These are phyloP conservation scores for Spicauda simplicius DNA, from an alignment of 2,888 invertebrate species.

Conservation along the genomic window DNA sequence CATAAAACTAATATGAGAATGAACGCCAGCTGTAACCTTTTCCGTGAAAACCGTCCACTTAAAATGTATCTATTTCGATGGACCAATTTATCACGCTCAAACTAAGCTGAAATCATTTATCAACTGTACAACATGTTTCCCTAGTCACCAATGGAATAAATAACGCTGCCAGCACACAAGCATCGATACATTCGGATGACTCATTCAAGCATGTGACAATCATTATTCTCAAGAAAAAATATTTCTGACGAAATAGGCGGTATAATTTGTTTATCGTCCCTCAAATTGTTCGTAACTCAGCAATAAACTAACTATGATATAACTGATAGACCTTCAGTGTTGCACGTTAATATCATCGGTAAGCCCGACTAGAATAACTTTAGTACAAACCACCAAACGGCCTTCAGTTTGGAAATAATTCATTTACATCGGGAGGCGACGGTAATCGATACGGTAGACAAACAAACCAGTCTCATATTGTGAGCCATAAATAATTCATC, in stretches of 20 bases:
- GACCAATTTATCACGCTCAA: slow-evolving; percentile 27
- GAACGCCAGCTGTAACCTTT: slow-evolving; percentile 9
- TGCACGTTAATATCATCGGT: not conserved
- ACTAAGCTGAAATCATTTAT: slow-evolving; percentile 31
- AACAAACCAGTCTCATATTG: slow-evolving; percentile 57
- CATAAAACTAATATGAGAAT: slow-evolving; percentile 5
- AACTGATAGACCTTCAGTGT: not conserved
- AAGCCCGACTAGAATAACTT: not conserved
- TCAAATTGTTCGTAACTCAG: not conserved
- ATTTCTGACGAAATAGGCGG: not conserved
- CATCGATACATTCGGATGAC: not conserved
- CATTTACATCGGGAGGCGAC: slow-evolving; percentile 4
- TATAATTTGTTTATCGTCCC: not conserved
- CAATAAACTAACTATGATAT: not conserved
- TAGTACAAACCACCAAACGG: not conserved
- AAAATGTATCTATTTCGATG: slow-evolving; percentile 28
- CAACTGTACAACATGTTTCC: slow-evolving; percentile 28
- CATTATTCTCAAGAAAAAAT: not conserved
- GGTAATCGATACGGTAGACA: slow-evolving; percentile 45
- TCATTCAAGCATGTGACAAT: slow-evolving; percentile 16
- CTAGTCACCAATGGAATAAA: slow-evolving; percentile 16
- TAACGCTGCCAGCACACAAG: slow-evolving; percentile 17
- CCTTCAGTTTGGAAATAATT: slow-evolving; percentile 17
- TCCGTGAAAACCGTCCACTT: slow-evolving; percentile 9
- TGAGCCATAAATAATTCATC: slow-evolving; percentile 64